Base-by-base conservation (phyloP, 2,888 invertebrate genomes). In the Ypsolopha scabrella region DNA sequence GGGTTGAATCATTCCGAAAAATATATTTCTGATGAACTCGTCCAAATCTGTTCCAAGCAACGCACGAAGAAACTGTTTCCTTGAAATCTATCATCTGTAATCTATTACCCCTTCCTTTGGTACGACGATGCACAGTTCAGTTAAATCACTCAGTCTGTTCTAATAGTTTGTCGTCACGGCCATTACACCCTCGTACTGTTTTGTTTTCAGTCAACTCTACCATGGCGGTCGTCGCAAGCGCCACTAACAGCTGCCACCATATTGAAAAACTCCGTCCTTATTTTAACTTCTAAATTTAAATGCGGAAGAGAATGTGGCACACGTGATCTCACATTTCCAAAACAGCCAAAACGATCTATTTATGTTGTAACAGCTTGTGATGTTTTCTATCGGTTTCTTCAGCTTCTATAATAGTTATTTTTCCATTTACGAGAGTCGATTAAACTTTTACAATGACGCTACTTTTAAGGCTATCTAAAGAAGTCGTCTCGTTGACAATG, bases 171-270 rank as follows among this genome's bases (percentile, higher is more conserved):
- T 51, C 68, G 64, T 60, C 68, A 62, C 61, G 60, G 57, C 59
- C 59, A 63, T 70, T 65, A 64, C 46, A 46, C 54, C 55, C 55
- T 57, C 57, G 60, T 57, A 55, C 10, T 63, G 65, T 68, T 68
- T 62, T 60, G 62, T 62, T 66, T 65, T 57, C 59, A 24, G 37
- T 37, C 13, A 35, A 9, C 38, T 35, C 38, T 43, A 55, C 54
- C 55, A 51, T 33, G n/a, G 13, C 38, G 45, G 53, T 48, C 41
- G 50, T 43, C 51, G 41, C 43, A 43, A 9, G 24, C 24, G 24
- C 7, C 1, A 9, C 24, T 36, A 51, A 47, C 59, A 57, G 58
- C 59, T 60, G 62, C 60, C 55, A 45, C 59, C 58, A 52, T 53
- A 55, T 57, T 57, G 57, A 57, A 56, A 53, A 53, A 56, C 57